Conservation (phyloP, 2,113 vertebrate genomes). For the Beaufortia kweichowensis region DNA sequence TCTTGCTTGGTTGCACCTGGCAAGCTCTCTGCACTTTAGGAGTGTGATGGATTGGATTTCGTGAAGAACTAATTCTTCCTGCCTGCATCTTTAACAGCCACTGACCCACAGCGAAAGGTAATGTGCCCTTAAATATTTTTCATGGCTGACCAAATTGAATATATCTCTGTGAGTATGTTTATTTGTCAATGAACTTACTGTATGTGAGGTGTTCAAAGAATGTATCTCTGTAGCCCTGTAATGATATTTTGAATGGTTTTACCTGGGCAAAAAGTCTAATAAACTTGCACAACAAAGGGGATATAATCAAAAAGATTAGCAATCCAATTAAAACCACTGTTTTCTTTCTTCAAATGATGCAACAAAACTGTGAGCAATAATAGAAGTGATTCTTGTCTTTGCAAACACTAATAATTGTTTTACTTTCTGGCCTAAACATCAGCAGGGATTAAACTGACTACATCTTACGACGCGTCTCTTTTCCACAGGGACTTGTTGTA, state of each 20-base stretch:
- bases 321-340: too few species aligned
- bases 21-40: constrained; percentile 49
- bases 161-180: not conserved
- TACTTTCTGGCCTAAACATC: constrained; percentile 39
- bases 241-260: not conserved
- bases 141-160: constrained; percentile 35
- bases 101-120: constrained; percentile 46
- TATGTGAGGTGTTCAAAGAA: not conserved
- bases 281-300: too few species aligned
- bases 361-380: too few species aligned
- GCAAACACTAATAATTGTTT: not conserved
- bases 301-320: too few species aligned
- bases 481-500: constrained; percentile 51
- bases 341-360: too few species aligned
- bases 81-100: constrained; percentile 32
- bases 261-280: too few species aligned
- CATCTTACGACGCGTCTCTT: constrained; percentile 38
- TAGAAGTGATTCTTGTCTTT: not conserved
- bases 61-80: constrained; percentile 46
- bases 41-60: constrained; percentile 47
- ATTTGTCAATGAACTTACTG: not conserved
- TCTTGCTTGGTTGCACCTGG: constrained; percentile 54
- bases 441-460: constrained; percentile 27
- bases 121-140: constrained; percentile 13
- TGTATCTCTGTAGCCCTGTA: not conserved